phyloP scores from a whole-genome alignment of 2,113 vertebrate genomes.

The Aepyceros melampus region DNA sequence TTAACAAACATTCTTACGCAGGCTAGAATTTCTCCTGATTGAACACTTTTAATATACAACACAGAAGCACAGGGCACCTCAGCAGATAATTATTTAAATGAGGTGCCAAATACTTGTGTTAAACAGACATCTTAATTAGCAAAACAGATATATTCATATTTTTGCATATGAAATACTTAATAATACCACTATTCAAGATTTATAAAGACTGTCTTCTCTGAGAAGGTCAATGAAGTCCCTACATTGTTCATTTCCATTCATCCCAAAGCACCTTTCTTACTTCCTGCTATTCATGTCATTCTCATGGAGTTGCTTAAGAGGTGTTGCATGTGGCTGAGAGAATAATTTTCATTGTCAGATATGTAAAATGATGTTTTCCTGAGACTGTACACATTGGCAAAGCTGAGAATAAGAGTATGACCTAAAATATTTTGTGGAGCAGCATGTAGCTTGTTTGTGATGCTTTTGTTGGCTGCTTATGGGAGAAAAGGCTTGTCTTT shows the following conservation, averaged over 20 bases:
- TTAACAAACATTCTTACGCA: constrained; percentile 51
- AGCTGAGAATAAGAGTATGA: background rate
- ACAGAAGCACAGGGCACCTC: background rate
- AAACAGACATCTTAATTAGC: constrained; percentile 55
- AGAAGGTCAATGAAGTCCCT: constrained; percentile 30
- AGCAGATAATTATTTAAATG: constrained; percentile 62
- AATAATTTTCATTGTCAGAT: constrained; percentile 46
- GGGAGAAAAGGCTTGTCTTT: background rate
- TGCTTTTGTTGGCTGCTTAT: background rate
- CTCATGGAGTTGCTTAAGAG: background rate
- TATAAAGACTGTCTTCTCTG: constrained; percentile 1
- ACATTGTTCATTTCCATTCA: background rate
- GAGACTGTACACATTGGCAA: background rate
- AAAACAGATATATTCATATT: constrained; percentile 44
- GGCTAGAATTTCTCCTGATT: constrained; percentile 48
- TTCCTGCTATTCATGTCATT: constrained; percentile 20
- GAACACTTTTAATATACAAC: constrained; percentile 17
- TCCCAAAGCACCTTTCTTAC: background rate
- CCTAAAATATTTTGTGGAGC: background rate
- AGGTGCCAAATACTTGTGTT: constrained; percentile 10
- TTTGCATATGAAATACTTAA: constrained; percentile 62
- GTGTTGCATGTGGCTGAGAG: background rate
- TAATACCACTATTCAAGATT: constrained; percentile 33
- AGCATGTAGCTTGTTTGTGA: background rate
- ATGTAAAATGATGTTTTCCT: constrained; percentile 33